Percentiles rank a stretch among this genome's conserved stretches.
phyloP scores from a whole-genome alignment of 2,888 invertebrate species.

The Melieria crassipennis region DNA sequence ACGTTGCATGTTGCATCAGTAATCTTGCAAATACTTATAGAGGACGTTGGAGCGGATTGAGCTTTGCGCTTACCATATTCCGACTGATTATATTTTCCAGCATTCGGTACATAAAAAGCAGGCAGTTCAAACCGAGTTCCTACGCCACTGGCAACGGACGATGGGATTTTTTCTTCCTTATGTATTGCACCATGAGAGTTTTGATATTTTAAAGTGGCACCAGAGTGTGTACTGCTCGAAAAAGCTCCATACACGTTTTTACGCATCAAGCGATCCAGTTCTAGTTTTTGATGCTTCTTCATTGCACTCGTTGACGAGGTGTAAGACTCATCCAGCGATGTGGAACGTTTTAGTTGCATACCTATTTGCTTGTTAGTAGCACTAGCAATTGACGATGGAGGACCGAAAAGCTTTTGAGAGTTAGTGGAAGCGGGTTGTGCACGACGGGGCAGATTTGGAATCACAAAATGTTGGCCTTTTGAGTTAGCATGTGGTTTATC shows the following conservation, averaged over 20 bases:
- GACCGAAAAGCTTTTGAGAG: constrained; percentile 48
- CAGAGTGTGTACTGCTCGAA: constrained; percentile 4
- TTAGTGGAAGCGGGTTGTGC: constrained; percentile 9
- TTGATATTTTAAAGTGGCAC: constrained; percentile 1
- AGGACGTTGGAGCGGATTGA: constrained; percentile 25
- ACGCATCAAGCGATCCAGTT: constrained; percentile 47
- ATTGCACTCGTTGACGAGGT: constrained; percentile 33
- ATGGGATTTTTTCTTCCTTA: constrained; percentile 5
- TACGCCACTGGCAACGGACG: constrained; percentile 33
- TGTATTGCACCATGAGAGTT: constrained; percentile 1
- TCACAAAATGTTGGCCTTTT: constrained; percentile 50
- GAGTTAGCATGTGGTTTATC: constrained; percentile 10
- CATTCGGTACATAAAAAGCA: constrained; percentile 49
- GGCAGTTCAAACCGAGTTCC: constrained; percentile 45
- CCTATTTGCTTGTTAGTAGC: constrained; percentile 56
- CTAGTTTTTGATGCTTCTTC: constrained; percentile 52
- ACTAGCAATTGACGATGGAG: constrained; percentile 62
- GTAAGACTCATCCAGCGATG: constrained; percentile 58
- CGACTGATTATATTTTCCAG: constrained; percentile 52
- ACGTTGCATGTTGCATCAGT: constrained; percentile 33
- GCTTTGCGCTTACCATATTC: constrained; percentile 51
- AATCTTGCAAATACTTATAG: constrained; percentile 34
- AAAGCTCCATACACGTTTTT: constrained; percentile 44
- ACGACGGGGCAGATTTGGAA: constrained; percentile 56
- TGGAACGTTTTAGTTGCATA: constrained; percentile 55